A percentile compares a stretch with the other conserved stretches of the same genome.
Evolutionary conservation across 2,113 vertebrate genomes (phyloP).

Genomic region (Stomatorhinus ivindoensis): DNA sequence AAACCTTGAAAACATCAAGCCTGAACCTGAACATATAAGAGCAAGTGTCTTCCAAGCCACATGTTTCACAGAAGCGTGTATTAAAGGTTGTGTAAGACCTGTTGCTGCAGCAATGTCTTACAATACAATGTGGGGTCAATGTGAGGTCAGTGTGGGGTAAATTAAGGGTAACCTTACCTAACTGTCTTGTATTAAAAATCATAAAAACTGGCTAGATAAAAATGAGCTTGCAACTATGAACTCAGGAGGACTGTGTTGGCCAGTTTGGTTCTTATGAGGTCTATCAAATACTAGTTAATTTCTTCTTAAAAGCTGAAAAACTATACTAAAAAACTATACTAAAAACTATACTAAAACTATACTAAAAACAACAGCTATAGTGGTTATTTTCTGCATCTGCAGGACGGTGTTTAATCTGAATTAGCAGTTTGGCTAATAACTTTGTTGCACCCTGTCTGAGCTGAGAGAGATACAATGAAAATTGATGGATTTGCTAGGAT

Average conservation of each 20-base stretch:
- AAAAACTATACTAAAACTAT: background rate
- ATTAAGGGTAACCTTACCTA: background rate
- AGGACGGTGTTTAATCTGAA: background rate
- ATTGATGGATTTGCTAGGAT: background rate
- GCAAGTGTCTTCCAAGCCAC: background rate
- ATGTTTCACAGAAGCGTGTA: background rate
- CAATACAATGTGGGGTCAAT: background rate
- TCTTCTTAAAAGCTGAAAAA: background rate
- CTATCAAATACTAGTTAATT: background rate
- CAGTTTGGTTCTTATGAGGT: background rate
- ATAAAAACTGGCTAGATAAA: background rate
- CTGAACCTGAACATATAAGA: background rate
- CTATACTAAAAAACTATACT: background rate
- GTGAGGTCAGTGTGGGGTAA: background rate
- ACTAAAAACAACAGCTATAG: background rate
- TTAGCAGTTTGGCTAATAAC: background rate
- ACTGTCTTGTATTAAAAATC: background rate
- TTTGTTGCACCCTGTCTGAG: background rate
- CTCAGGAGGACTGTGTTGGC: background rate
- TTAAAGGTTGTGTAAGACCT: background rate
- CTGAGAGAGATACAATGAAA: background rate
- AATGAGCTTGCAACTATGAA: background rate
- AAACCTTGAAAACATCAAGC: background rate
- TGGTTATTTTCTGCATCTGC: background rate
- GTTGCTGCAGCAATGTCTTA: background rate